Evolutionary conservation across 2,888 invertebrate species (phyloP).

Genomic region (Diachrysia chrysitis): DNA sequence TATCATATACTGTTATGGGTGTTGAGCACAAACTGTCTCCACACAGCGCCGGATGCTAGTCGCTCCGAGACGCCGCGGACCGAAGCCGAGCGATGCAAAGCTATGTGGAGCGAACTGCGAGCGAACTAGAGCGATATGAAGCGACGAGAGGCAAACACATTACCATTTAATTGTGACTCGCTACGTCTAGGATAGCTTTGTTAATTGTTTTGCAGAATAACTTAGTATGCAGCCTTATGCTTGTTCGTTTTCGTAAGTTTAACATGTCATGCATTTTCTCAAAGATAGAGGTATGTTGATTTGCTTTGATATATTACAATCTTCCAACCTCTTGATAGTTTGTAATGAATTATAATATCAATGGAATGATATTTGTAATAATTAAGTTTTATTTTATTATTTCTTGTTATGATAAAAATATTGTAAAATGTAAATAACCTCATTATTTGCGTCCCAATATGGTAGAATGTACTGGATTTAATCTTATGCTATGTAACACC

Average conservation of each 20-base stretch:
- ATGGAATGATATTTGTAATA: too few relatives aligned
- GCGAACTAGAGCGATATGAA: slow-evolving; percentile 14
- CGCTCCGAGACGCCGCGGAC: slow-evolving; percentile 13
- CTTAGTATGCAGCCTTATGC: slow-evolving; percentile 13
- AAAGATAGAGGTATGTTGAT: not conserved
- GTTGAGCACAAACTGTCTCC: slow-evolving; percentile 2
- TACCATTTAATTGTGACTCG: slow-evolving; percentile 47
- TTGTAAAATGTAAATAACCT: too few relatives aligned
- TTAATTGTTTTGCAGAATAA: slow-evolving; percentile 33
- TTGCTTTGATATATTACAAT: not conserved
- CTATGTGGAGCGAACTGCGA: slow-evolving; percentile 1
- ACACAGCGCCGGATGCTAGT: slow-evolving; percentile 26
- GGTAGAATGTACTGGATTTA: too few relatives aligned
- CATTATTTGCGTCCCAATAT: too few relatives aligned
- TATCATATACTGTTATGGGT: not conserved
- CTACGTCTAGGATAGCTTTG: slow-evolving; percentile 18
- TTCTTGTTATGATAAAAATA: too few relatives aligned
- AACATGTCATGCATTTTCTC: not conserved
- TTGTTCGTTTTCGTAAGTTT: not conserved
- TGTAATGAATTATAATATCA: too few relatives aligned
- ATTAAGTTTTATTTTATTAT: too few relatives aligned
- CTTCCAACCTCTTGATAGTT: too few relatives aligned
- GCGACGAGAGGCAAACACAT: slow-evolving; percentile 40
- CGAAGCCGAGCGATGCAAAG: not conserved
- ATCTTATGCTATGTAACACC: too few relatives aligned